Evolutionary conservation across 2,888 invertebrate genomes (phyloP).

Genomic region (Leptopilina drosophilae): DNA sequence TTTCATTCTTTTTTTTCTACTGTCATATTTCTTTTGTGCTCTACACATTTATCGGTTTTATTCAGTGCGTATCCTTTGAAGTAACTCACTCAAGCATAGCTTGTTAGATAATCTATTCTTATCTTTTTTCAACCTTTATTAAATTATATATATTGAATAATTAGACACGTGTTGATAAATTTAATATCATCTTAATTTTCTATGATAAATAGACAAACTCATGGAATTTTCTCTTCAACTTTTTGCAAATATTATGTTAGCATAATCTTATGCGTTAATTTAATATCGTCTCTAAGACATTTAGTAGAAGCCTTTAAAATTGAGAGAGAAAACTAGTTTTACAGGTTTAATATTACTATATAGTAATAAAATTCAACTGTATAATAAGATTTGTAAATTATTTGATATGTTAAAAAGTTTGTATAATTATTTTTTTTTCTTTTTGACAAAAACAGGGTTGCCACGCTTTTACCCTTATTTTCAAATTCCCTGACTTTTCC

Average conservation of each 20-base stretch:
- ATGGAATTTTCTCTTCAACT: neutral
- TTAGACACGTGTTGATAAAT: slow-evolving; percentile 6
- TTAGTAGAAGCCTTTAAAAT: slow-evolving; percentile 62
- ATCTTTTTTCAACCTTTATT: slow-evolving; percentile 32
- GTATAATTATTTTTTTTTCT: too few relatives aligned
- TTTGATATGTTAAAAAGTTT: too few relatives aligned
- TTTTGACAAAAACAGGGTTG: too few relatives aligned
- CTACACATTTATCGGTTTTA: slow-evolving; percentile 56
- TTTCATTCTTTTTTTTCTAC: slow-evolving; percentile 11
- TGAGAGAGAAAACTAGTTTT: slow-evolving; percentile 51
- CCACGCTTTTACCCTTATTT: too few relatives aligned
- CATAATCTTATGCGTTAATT: slow-evolving; percentile 55
- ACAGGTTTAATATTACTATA: neutral
- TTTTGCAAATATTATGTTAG: neutral
- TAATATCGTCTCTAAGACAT: slow-evolving; percentile 57
- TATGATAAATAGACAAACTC: neutral
- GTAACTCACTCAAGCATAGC: slow-evolving; percentile 64
- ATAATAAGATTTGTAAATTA: neutral
- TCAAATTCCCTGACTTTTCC: too few relatives aligned
- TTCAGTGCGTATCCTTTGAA: slow-evolving; percentile 68
- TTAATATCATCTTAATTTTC: slow-evolving; percentile 1
- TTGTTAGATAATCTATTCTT: slow-evolving; percentile 46
- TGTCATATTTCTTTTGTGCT: slow-evolving; percentile 56
- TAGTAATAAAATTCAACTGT: neutral
- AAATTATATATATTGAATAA: slow-evolving; percentile 24